Evolutionary conservation across 1,140 invertebrate species (phyloP).

Genomic region (Macrobrachium nipponense): DNA sequence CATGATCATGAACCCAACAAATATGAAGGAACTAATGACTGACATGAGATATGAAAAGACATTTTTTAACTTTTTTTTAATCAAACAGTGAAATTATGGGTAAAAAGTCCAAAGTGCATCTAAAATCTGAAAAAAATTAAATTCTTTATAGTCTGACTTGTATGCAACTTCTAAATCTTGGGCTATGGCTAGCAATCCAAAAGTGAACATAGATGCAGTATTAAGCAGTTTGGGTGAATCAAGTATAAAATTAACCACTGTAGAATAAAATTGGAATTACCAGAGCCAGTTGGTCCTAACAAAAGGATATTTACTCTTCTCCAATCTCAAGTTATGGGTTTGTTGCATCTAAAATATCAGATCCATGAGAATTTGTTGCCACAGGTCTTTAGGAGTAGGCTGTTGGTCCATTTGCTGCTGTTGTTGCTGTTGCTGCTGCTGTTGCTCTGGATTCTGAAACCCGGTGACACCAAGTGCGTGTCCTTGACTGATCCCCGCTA

Average conservation of each 20-base stretch:
- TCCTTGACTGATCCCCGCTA: slow-evolving; percentile 82
- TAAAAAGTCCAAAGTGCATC: too few relatives aligned
- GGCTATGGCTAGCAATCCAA: too few relatives aligned
- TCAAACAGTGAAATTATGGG: too few relatives aligned
- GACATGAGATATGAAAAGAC: too few relatives aligned
- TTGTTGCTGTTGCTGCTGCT: slow-evolving; percentile 62
- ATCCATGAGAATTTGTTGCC: slow-evolving; percentile 70
- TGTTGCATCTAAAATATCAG: slow-evolving; percentile 87
- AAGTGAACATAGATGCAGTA: too few relatives aligned
- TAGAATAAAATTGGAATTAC: slow-evolving; percentile 69
- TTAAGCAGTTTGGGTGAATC: too few relatives aligned
- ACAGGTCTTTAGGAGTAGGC: slow-evolving; percentile 26
- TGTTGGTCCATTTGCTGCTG: slow-evolving; percentile 57
- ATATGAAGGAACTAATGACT: too few relatives aligned
- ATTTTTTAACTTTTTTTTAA: too few relatives aligned
- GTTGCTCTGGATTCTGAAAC: slow-evolving; percentile 65
- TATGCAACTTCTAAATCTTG: too few relatives aligned
- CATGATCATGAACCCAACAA: too few relatives aligned
- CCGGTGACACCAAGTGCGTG: slow-evolving; percentile 70
- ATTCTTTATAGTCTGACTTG: too few relatives aligned
- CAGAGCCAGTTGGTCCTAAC: slow-evolving; percentile 96
- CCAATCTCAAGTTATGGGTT: slow-evolving; percentile 88
- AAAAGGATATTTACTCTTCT: slow-evolving; percentile 98
- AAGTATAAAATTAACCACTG: not conserved
- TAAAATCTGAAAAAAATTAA: too few relatives aligned